A percentile compares a stretch with the other conserved stretches of the same genome.
These are phyloP conservation scores for Enteromius radiatus DNA, from an alignment of 2,797 vertebrate genomes.

Conservation along the genomic window DNA sequence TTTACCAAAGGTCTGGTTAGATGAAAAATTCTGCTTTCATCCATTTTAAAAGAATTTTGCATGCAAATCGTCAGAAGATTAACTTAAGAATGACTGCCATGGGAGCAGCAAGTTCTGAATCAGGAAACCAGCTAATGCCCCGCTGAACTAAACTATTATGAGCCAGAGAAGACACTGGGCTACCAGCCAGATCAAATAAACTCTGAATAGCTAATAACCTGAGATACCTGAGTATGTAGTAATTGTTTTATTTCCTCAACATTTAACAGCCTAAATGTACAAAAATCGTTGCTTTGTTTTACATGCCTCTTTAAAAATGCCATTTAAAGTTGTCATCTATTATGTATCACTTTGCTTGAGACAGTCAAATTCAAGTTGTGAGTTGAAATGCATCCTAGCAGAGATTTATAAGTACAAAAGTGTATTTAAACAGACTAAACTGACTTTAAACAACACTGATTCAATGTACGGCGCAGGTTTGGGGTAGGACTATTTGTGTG, in stretches of 20 bases:
- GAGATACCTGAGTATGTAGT: constrained; percentile 25
- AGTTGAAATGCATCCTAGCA: neutral
- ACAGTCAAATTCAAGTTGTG: neutral
- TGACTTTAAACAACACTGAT: neutral
- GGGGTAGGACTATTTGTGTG: neutral
- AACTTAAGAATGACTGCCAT: constrained; percentile 37
- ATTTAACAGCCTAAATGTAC: constrained; percentile 25
- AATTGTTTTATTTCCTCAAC: constrained; percentile 20
- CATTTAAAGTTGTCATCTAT: neutral
- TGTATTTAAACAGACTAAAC: neutral
- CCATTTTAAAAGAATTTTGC: constrained; percentile 34
- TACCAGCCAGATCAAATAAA: constrained; percentile 22
- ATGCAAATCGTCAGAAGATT: constrained; percentile 44
- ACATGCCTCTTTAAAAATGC: neutral
- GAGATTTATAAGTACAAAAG: neutral
- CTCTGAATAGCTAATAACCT: constrained; percentile 39
- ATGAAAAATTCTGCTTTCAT: constrained; percentile 53
- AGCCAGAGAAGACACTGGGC: constrained; percentile 32
- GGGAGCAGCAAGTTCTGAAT: constrained; percentile 30
- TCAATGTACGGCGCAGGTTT: neutral
- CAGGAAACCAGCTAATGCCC: constrained; percentile 30
- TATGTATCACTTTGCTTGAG: neutral
- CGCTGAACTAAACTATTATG: constrained; percentile 32
- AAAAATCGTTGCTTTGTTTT: neutral
- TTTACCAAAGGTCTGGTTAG: constrained; percentile 43